Evolutionary conservation across 2,113 vertebrate genomes (phyloP).

Genomic region (Microtus ochrogaster): DNA sequence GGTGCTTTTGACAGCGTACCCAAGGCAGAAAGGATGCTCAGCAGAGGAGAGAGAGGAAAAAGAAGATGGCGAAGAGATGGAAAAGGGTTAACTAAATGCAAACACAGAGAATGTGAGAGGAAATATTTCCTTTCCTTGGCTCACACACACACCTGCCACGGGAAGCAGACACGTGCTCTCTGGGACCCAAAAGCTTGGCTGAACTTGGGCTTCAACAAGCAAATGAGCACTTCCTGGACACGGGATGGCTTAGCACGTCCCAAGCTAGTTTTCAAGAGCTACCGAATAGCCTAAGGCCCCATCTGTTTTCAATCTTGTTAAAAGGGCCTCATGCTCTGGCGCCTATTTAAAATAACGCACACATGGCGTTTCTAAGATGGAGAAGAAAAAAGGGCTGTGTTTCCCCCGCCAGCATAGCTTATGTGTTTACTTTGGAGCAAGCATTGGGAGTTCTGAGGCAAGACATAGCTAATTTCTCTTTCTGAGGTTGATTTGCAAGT

Average conservation of each 20-base stretch:
- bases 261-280: slow-evolving; percentile 52
- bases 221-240: slow-evolving; percentile 17
- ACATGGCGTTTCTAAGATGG: slow-evolving; percentile 64
- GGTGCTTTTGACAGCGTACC: background rate
- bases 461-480: slow-evolving; percentile 70
- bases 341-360: slow-evolving; percentile 74
- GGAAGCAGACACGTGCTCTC: slow-evolving; percentile 55
- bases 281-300: slow-evolving; percentile 51
- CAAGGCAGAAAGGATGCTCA: background rate
- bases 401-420: slow-evolving; percentile 3
- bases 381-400: slow-evolving; percentile 41
- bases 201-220: slow-evolving; percentile 40
- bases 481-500: slow-evolving; percentile 63
- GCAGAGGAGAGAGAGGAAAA: background rate
- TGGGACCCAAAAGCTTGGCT: slow-evolving; percentile 40
- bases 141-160: slow-evolving; percentile 64
- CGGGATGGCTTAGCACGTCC: slow-evolving; percentile 29
- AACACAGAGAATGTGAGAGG: slow-evolving; percentile 19
- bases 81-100: slow-evolving; percentile 64
- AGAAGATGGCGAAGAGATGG: accelerated
- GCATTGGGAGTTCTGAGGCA: slow-evolving; percentile 59
- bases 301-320: slow-evolving; percentile 67
- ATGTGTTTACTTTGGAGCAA: slow-evolving; percentile 76
- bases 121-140: slow-evolving; percentile 61
- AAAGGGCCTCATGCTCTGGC: slow-evolving; percentile 71